phyloP scores from a whole-genome alignment of 1,140 invertebrate genomes.

The Lethrus apterus region DNA sequence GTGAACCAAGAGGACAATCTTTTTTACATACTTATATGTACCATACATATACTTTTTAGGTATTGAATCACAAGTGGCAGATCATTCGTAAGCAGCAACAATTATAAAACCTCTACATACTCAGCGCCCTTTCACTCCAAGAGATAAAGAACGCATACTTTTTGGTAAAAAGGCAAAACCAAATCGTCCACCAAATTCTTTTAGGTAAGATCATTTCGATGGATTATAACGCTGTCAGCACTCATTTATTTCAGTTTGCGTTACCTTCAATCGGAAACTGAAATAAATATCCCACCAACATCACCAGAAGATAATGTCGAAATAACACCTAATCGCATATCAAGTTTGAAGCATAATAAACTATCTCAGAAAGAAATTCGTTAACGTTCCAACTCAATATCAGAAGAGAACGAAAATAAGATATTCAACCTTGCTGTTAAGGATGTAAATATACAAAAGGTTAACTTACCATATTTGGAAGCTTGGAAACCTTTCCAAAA shows the following conservation, averaged over 20 bases:
- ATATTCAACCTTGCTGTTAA: constrained; percentile 37
- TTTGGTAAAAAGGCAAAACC: constrained; percentile 53
- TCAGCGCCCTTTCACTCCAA: constrained; percentile 70
- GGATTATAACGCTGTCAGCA: background rate
- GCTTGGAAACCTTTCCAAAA: constrained; percentile 30
- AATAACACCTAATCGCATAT: constrained; percentile 9
- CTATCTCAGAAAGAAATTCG: constrained; percentile 7
- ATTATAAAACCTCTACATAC: constrained; percentile 51
- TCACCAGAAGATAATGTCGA: constrained; percentile 20
- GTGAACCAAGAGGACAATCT: too few relatives aligned
- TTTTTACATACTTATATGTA: too few relatives aligned
- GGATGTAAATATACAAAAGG: constrained; percentile 29
- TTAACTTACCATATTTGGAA: constrained; percentile 36
- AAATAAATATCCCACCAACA: constrained; percentile 26
- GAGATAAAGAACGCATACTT: constrained; percentile 63
- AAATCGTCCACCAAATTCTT: constrained; percentile 67
- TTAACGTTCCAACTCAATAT: constrained; percentile 30
- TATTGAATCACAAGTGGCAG: constrained; percentile 34
- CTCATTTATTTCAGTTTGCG: constrained; percentile 36
- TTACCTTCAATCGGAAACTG: constrained; percentile 41
- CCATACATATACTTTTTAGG: too few relatives aligned
- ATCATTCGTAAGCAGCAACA: constrained; percentile 31
- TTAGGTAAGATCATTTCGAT: too few relatives aligned
- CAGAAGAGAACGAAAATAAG: constrained; percentile 31
- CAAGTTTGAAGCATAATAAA: too few relatives aligned